Base-by-base conservation (phyloP, 2,113 vertebrate species). In the Shinisaurus crocodilurus region DNA sequence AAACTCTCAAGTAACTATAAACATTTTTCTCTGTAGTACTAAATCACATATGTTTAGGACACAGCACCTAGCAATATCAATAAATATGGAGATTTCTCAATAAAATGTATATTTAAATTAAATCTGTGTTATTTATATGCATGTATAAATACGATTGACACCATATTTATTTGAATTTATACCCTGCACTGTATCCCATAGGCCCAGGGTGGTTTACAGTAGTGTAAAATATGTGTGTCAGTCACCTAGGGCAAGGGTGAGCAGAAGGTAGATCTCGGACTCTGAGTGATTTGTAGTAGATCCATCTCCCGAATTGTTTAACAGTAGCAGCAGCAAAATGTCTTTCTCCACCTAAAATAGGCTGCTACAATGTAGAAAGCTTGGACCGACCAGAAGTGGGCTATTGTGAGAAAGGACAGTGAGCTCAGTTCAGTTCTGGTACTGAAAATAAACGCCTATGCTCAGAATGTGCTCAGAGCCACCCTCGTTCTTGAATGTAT, bases 21-120 rank as follows among this genome's bases (percentile, higher is more conserved):
- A 89, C 80, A 86, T 70, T 80, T 70, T 90, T 69, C 63, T 79
- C 60, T 85, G n/a, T 79, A 79, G 63, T 13, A 80, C 27, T 85
- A 88, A 88, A 77, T 32, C 20, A 9, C 34, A 76, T 67, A 79
- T 18, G 45, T 77, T 85, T 79, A 77, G 43, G 63, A 79, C 32
- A 43, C 20, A 77, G 82, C 60, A 79, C 20, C 27, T 54, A 80
- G n/a, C 60, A 90, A 85, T 37, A 40, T 69, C 74, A 85, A 90
- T 76, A 75, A 84, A 89, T 79, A 40, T 57, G 40, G 45, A 85
- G 82, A n/a, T 10, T 85, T 77, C 18, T 67, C 75, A 79, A 79
- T 65, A 40, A 15, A 40, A 67, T n/a, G 29, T 67, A 45, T 67
- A 34, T 77, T 69, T 85, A 65, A 77, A 84, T 84, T 48, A 63